Conservation (phyloP, 2,888 invertebrate genomes). For the Diachrysia chrysitis region DNA sequence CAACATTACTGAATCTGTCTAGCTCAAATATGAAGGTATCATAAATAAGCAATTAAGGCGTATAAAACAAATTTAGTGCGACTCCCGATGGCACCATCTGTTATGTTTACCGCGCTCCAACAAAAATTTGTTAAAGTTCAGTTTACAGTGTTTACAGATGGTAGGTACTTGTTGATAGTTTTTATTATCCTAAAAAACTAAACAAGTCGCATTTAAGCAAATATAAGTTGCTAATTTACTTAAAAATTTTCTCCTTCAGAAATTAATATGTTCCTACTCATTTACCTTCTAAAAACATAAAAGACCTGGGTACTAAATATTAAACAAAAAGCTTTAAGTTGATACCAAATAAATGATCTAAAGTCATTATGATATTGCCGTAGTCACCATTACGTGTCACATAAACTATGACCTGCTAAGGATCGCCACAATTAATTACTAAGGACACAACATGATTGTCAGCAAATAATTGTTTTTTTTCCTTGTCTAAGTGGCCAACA, state of each 20-base stretch:
- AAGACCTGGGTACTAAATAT: too few species aligned
- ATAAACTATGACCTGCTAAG: not conserved
- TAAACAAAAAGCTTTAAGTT: too few species aligned
- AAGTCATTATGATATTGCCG: not conserved
- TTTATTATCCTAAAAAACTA: too few species aligned
- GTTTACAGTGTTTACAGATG: slow-evolving; percentile 23
- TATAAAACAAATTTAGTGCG: slow-evolving; percentile 20
- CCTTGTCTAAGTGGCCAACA: not conserved
- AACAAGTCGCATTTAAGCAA: too few species aligned
- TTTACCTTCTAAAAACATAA: too few species aligned
- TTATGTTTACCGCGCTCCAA: slow-evolving; percentile 28
- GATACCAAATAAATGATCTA: too few species aligned
- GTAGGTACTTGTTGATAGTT: not conserved
- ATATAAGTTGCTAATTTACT: too few species aligned
- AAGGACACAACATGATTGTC: not conserved
- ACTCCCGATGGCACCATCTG: slow-evolving; percentile 49
- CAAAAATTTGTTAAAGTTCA: slow-evolving; percentile 21
- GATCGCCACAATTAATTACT: not conserved
- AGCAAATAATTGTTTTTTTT: not conserved
- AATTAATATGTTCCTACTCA: too few species aligned
- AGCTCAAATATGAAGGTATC: slow-evolving; percentile 24
- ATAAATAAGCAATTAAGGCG: slow-evolving; percentile 43
- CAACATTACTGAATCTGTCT: slow-evolving; percentile 5
- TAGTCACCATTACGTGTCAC: not conserved
- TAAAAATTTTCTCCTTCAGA: too few species aligned